phyloP scores from a whole-genome alignment of 1,140 invertebrate genomes.

The Nasonia longicornis region DNA sequence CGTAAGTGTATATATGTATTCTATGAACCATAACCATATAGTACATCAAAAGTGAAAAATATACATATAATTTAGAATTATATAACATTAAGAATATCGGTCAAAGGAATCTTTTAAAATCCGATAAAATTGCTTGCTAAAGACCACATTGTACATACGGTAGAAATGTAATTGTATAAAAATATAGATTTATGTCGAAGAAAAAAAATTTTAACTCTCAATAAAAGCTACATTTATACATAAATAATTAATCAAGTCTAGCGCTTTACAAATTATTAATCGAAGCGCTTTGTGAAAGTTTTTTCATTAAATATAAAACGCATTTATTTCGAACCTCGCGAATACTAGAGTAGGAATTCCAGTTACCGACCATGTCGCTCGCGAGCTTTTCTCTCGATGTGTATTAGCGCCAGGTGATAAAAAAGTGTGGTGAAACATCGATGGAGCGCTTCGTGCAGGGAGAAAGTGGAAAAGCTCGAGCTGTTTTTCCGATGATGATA shows the following conservation, averaged over 20 bases:
- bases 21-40: too few species aligned
- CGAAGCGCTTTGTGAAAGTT: neutral
- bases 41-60: neutral
- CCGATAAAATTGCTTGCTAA: neutral
- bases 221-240: neutral
- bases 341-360: neutral
- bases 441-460: neutral
- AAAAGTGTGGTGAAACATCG: slow-evolving; percentile 14
- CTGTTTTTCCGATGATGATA: slow-evolving; percentile 9
- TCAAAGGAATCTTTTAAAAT: neutral
- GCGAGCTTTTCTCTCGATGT: neutral
- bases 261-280: neutral
- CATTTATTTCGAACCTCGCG: neutral
- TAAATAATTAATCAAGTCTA: neutral
- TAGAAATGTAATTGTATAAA: neutral
- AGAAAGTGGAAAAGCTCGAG: neutral
- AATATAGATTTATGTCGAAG: neutral
- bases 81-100: neutral
- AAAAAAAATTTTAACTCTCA: neutral
- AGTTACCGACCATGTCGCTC: neutral
- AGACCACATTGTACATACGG: neutral
- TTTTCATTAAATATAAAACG: neutral
- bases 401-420: neutral
- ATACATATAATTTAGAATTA: neutral
- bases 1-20: too few species aligned